phyloP scores from a whole-genome alignment of 1,140 invertebrate species.

The Stegodyphus mimosarum region DNA sequence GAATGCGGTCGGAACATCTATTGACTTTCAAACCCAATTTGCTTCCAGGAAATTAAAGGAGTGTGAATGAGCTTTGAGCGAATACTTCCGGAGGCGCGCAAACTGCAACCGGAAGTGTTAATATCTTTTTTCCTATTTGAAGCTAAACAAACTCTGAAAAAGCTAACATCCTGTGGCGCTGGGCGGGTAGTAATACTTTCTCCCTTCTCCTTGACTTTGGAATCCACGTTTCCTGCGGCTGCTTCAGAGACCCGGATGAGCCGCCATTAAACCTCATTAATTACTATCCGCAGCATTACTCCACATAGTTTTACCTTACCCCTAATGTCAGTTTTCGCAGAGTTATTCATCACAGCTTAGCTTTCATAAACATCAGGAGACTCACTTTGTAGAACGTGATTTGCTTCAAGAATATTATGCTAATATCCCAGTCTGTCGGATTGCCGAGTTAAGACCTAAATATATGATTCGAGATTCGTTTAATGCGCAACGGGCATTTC shows the following conservation, averaged over 20 bases:
- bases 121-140: slow-evolving; percentile 8
- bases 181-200: background rate
- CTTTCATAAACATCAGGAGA: background rate
- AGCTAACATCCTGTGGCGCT: background rate
- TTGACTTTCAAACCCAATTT: slow-evolving; percentile 5
- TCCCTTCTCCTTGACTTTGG: slow-evolving; percentile 7
- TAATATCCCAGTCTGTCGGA: background rate
- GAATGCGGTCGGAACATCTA: background rate
- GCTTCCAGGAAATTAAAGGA: slow-evolving; percentile 21
- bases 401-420: slow-evolving; percentile 1
- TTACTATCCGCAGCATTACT: slow-evolving; percentile 6
- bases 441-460: background rate
- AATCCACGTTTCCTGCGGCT: slow-evolving; percentile 4
- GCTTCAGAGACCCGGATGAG: slow-evolving; percentile 6
- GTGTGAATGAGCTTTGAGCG: slow-evolving; percentile 12
- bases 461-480: background rate
- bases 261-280: slow-evolving; percentile 14
- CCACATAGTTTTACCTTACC: background rate
- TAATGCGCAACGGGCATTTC: background rate
- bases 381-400: background rate
- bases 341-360: background rate
- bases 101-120: slow-evolving; percentile 4
- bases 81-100: slow-evolving; percentile 18
- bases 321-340: background rate
- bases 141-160: background rate